Evolutionary conservation across 2,888 invertebrate species (phyloP).

Genomic region (Calameuta idolon): DNA sequence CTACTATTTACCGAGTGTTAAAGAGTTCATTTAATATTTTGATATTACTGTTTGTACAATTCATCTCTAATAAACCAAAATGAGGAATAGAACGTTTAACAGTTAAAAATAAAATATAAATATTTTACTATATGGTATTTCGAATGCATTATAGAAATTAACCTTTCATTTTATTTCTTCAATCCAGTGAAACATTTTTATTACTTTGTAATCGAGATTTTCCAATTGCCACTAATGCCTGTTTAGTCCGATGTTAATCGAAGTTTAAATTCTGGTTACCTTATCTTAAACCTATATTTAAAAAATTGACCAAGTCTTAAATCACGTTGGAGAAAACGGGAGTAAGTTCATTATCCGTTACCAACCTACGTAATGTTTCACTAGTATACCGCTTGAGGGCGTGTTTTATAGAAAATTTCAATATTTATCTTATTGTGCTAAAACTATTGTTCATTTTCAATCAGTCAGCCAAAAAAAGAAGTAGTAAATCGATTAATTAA

Average conservation of each 20-base stretch:
- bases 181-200: background rate
- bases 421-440: background rate
- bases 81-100: background rate
- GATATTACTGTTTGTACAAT: background rate
- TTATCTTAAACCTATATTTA: no score
- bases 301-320: no score
- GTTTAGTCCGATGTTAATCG: no score
- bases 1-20: background rate
- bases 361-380: background rate
- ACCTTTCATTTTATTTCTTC: background rate
- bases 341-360: background rate
- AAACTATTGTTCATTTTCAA: background rate
- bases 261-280: no score
- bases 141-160: background rate
- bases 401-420: background rate
- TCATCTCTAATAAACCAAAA: background rate
- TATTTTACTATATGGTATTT: background rate
- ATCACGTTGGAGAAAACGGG: no score
- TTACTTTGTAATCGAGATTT: background rate
- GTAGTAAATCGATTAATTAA: background rate
- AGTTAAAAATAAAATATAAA: background rate
- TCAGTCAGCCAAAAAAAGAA: background rate
- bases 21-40: background rate
- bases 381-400: background rate
- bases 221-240: background rate